phyloP scores from a whole-genome alignment of 2,113 vertebrate species.

The Vidua chalybeata region DNA sequence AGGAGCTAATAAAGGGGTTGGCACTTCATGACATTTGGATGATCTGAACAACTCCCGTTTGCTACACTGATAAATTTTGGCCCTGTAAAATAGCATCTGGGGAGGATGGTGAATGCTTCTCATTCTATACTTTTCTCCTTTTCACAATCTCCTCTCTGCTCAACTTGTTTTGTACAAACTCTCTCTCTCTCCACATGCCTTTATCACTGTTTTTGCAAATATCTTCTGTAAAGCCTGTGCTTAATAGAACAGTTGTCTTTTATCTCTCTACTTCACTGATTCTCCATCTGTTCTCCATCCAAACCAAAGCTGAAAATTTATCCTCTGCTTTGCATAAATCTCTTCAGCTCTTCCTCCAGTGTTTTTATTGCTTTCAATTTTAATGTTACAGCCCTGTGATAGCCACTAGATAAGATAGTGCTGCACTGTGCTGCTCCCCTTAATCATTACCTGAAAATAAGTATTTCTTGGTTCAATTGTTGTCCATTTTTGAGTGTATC shows the following conservation, averaged over 20 bases:
- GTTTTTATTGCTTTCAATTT: slow-evolving; percentile 15
- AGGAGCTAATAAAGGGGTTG: not conserved
- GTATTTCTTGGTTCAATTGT: not conserved
- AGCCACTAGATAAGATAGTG: not conserved
- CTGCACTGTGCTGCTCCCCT: not conserved
- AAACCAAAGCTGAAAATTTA: slow-evolving; percentile 41
- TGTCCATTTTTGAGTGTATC: not conserved
- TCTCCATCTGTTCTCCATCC: slow-evolving; percentile 54
- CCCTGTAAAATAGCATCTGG: not conserved
- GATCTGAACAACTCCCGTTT: not conserved
- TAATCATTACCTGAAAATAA: not conserved
- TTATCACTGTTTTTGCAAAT: slow-evolving; percentile 17
- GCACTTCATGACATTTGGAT: not conserved
- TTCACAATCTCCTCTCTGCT: slow-evolving; percentile 1
- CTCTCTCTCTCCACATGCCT: not conserved
- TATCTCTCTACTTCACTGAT: slow-evolving; percentile 18
- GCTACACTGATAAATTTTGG: not conserved
- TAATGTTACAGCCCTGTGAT: not conserved
- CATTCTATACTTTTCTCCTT: not conserved
- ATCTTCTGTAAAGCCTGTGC: slow-evolving; percentile 52
- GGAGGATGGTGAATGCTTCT: not conserved
- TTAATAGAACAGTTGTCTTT: slow-evolving; percentile 3
- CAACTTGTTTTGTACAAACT: not conserved
- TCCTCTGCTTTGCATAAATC: slow-evolving; percentile 42
- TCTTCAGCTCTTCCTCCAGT: not conserved